These are phyloP conservation scores for Cryptomyrus ogoouensis DNA, from an alignment of 2,113 vertebrate genomes.

Conservation along the genomic window DNA sequence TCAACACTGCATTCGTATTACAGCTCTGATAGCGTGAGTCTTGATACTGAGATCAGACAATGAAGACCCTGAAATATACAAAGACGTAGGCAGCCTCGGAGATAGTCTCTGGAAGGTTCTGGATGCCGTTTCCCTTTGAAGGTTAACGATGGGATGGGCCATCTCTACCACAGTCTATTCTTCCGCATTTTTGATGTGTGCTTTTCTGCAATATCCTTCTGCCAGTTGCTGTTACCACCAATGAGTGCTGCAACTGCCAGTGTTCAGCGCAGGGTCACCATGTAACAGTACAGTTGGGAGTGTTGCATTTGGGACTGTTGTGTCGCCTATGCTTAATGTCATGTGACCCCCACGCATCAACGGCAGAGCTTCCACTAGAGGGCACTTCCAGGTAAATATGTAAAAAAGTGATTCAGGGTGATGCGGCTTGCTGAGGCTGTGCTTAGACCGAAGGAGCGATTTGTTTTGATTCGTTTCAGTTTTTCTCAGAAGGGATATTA, in stretches of 20 bases:
- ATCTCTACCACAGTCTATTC: not conserved
- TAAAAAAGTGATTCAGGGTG: not conserved
- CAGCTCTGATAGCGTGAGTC: not conserved
- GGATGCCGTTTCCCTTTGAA: not conserved
- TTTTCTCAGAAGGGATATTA: not conserved
- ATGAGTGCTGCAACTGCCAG: not conserved
- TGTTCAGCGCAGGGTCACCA: not conserved
- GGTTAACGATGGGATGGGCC: not conserved
- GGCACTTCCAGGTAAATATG: constrained; percentile 7
- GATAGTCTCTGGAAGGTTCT: not conserved
- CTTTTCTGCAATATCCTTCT: not conserved
- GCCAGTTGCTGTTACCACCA: not conserved
- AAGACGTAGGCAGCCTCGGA: not conserved
- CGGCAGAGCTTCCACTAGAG: not conserved
- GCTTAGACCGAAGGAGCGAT: not conserved
- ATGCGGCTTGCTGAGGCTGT: not conserved
- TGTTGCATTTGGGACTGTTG: not conserved
- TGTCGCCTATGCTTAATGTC: not conserved
- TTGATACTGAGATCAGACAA: not conserved
- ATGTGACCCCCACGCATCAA: not conserved
- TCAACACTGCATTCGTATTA: not conserved
- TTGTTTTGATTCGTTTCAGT: not conserved
- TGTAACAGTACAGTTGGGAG: not conserved
- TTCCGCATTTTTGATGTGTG: not conserved
- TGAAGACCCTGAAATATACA: not conserved